Percentiles rank a stretch among this genome's conserved stretches.
phyloP scores from a whole-genome alignment of 2,113 vertebrate species.

The Takifugu bimaculatus region DNA sequence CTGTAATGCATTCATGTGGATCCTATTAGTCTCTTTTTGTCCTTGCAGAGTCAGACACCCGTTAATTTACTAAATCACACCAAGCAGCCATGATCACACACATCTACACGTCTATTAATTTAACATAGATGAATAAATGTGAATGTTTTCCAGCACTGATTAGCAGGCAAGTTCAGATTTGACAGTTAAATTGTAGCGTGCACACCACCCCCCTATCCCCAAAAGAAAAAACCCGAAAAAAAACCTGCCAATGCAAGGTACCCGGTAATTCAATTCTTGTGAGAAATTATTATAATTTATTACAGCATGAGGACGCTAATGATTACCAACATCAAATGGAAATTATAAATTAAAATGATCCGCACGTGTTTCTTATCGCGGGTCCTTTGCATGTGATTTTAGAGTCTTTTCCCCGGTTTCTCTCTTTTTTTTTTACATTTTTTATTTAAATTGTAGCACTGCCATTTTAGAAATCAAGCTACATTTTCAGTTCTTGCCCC shows the following conservation, averaged over 20 bases:
- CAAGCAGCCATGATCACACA: conserved; percentile 91
- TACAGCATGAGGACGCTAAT: conserved; percentile 94
- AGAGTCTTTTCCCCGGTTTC: too few relatives aligned
- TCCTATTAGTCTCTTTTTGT: conserved; percentile 86
- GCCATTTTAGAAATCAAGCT: too few relatives aligned
- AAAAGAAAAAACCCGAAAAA: conserved; percentile 70
- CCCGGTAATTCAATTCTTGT: conserved; percentile 98
- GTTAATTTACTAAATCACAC: conserved; percentile 97
- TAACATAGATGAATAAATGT: conserved; percentile 98
- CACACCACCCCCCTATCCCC: conserved; percentile 54
- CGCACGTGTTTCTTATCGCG: conserved; percentile 78
- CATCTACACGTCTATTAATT: conserved; percentile 97
- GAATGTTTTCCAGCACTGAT: conserved; percentile 97
- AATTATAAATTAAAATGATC: conserved; percentile 93
- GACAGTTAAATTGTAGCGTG: conserved; percentile 96
- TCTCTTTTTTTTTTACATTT: too few relatives aligned
- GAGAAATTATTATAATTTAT: conserved; percentile 99
- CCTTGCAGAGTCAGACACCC: conserved; percentile 87
- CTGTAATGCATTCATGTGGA: conserved; percentile 70
- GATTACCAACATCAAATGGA: conserved; percentile 97
- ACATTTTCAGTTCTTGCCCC: too few relatives aligned
- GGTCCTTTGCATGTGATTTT: too few relatives aligned
- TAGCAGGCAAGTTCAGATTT: conserved; percentile 92
- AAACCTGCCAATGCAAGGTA: conserved; percentile 86
- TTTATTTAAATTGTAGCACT: too few relatives aligned